Conservation (phyloP, 2,113 vertebrate species). For the Charadrius vociferus region DNA sequence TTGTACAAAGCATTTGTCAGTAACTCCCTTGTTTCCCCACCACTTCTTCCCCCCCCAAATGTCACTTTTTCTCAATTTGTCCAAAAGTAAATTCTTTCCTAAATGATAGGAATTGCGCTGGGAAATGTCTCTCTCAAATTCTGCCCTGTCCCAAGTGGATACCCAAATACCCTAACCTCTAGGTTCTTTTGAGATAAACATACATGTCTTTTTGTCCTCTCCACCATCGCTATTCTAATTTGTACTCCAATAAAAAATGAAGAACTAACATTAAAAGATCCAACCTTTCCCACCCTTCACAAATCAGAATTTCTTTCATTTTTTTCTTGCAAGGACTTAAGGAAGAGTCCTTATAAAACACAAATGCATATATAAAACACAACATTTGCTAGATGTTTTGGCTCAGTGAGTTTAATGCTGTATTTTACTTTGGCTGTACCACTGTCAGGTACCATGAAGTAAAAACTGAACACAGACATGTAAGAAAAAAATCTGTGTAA, state of each 20-base stretch:
- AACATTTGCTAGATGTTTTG: background rate
- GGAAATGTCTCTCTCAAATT: background rate
- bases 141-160: background rate
- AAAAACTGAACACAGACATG: background rate
- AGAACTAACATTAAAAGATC: background rate
- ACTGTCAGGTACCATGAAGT: background rate
- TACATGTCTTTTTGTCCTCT: background rate
- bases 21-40: background rate
- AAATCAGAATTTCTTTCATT: background rate
- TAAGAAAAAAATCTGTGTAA: background rate
- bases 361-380: background rate
- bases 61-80: background rate
- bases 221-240: background rate
- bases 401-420: background rate
- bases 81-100: background rate
- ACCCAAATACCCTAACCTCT: background rate
- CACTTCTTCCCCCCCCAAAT: too few relatives aligned
- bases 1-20: background rate
- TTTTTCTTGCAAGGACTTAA: background rate
- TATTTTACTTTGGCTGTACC: background rate
- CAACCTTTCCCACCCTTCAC: background rate
- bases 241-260: background rate
- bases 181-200: background rate
- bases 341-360: background rate
- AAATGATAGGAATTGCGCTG: background rate